These are phyloP conservation scores for Vanacampus margaritifer DNA, from an alignment of 2,113 vertebrate genomes.

Conservation along the genomic window DNA sequence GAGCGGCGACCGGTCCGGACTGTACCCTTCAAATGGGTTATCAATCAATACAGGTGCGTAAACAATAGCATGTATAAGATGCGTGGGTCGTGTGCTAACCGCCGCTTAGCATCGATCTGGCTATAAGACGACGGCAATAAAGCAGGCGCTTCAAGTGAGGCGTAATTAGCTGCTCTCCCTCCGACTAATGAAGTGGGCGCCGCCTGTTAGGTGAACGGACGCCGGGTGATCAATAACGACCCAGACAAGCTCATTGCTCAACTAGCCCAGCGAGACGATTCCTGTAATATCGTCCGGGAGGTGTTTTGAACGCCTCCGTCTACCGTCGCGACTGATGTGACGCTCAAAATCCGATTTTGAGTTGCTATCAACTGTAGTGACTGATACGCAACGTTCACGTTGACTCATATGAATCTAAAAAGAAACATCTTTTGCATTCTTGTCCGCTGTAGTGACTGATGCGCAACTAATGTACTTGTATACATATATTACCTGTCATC, in stretches of 20 bases:
- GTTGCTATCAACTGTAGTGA: too few relatives aligned
- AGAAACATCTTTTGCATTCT: too few relatives aligned
- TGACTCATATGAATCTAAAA: too few relatives aligned
- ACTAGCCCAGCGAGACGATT: background rate
- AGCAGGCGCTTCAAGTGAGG: background rate
- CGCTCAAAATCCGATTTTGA: too few relatives aligned
- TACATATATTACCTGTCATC: background rate
- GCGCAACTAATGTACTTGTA: too few relatives aligned
- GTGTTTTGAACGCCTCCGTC: background rate
- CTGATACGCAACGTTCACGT: too few relatives aligned
- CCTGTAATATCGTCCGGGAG: background rate
- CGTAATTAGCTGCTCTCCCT: background rate
- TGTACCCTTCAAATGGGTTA: background rate
- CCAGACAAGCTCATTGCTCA: background rate
- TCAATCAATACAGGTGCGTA: background rate
- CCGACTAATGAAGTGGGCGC: background rate
- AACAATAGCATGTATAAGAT: background rate
- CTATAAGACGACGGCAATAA: constrained; percentile 1
- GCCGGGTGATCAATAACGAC: background rate
- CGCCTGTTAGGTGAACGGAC: background rate
- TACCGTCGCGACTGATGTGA: background rate
- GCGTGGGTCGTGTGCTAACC: background rate
- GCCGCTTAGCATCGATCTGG: background rate
- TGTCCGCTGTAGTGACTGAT: too few relatives aligned
- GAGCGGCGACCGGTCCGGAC: background rate